A percentile compares a stretch with the other conserved stretches of the same genome.
phyloP scores from a whole-genome alignment of 1,140 invertebrate species.

The Caenorhabditis briggsae region DNA sequence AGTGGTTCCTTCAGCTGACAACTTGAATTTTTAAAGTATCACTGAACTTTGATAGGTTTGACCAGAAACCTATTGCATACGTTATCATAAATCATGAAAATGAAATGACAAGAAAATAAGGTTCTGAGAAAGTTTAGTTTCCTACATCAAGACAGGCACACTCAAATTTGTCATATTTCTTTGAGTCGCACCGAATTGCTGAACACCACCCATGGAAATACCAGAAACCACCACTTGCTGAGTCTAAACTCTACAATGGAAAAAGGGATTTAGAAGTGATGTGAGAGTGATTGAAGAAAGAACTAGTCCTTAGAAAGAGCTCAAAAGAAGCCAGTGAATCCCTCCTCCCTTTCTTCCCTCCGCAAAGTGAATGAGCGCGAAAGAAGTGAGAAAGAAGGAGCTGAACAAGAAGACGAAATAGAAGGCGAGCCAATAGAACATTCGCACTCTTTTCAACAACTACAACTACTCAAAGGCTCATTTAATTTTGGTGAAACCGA shows the following conservation, averaged over 20 bases:
- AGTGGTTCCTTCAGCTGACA: too few relatives aligned
- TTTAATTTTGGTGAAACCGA: not conserved
- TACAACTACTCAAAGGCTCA: constrained; percentile 43
- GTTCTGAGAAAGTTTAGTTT: too few relatives aligned
- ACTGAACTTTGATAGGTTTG: too few relatives aligned
- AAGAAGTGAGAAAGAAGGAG: constrained; percentile 40
- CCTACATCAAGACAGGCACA: too few relatives aligned
- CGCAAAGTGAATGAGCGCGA: constrained; percentile 49
- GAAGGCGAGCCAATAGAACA: constrained; percentile 21
- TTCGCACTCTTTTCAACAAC: constrained; percentile 54
- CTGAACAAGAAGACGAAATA: not conserved
- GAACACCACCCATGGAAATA: not conserved
- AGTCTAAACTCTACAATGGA: constrained; percentile 6
- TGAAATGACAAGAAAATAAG: too few relatives aligned
- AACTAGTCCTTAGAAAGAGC: constrained; percentile 53
- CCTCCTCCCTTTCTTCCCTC: constrained; percentile 3
- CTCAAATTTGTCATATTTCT: too few relatives aligned
- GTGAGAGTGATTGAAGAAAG: constrained; percentile 52
- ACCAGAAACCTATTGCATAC: too few relatives aligned
- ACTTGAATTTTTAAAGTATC: too few relatives aligned
- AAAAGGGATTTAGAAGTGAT: constrained; percentile 17
- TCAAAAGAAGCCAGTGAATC: constrained; percentile 49
- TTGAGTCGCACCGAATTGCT: too few relatives aligned
- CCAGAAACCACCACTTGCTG: not conserved
- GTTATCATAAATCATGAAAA: too few relatives aligned